Evolutionary conservation across 1,140 invertebrate genomes (phyloP).

Genomic region (Chionoecetes opilio): DNA sequence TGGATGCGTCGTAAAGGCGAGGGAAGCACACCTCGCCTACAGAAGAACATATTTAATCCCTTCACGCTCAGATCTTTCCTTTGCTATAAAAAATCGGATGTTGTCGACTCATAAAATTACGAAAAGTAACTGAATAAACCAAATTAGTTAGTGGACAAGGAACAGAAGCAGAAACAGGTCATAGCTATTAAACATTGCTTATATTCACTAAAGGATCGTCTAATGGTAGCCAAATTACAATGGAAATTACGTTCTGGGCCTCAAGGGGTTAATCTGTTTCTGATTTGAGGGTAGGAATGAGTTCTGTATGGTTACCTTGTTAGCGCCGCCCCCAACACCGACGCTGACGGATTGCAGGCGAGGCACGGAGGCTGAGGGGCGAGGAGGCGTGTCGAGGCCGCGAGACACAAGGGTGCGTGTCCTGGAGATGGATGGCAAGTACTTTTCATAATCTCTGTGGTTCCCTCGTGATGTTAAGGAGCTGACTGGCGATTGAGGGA

Average conservation of each 20-base stretch:
- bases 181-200: too few species aligned
- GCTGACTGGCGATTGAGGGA: background rate
- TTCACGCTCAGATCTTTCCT: too few species aligned
- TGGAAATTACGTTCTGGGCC: too few species aligned
- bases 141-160: too few species aligned
- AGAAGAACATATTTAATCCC: background rate
- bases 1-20: background rate
- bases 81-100: too few species aligned
- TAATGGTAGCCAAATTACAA: too few species aligned
- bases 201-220: too few species aligned
- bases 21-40: background rate
- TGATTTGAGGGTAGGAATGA: background rate
- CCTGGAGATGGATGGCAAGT: background rate
- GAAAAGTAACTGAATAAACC: too few species aligned
- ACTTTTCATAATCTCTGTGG: slow-evolving; percentile 7
- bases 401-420: background rate
- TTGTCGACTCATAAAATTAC: too few species aligned
- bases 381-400: background rate
- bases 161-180: too few species aligned
- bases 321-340: background rate
- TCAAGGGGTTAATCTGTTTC: too few species aligned
- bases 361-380: background rate
- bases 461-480: background rate
- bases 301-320: background rate
- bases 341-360: background rate